Evolutionary conservation across 2,113 vertebrate species (phyloP).

Genomic region (Vanacampus margaritifer): DNA sequence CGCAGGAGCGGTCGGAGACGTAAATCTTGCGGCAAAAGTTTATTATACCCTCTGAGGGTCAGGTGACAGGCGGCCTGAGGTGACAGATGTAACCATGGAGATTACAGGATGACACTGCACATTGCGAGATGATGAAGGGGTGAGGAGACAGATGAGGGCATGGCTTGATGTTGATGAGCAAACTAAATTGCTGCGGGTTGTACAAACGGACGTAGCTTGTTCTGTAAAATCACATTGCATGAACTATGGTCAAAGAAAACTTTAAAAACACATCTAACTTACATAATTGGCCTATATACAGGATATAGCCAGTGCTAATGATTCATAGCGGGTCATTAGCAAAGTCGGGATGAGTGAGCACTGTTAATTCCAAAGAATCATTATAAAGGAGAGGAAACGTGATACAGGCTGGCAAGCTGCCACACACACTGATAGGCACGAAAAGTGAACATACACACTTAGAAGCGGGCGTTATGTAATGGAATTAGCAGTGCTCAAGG

Average conservation of each 20-base stretch:
- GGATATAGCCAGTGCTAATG: conserved; percentile 1
- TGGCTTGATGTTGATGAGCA: conserved; percentile 17
- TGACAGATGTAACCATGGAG: conserved; percentile 46
- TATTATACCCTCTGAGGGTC: conserved; percentile 39
- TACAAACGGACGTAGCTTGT: no score
- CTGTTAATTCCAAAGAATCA: conserved; percentile 42
- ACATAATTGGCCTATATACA: conserved; percentile 28
- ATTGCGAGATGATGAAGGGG: conserved; percentile 20
- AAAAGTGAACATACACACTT: conserved; percentile 25
- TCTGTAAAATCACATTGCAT: not conserved
- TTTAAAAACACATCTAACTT: conserved; percentile 14
- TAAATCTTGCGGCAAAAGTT: conserved; percentile 49
- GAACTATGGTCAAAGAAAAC: not conserved
- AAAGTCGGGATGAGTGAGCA: conserved; percentile 23
- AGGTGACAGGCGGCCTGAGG: conserved; percentile 13
- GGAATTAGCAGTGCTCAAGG: conserved; percentile 58
- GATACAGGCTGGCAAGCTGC: conserved; percentile 38
- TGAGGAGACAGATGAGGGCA: conserved; percentile 18
- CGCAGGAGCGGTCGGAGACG: conserved; percentile 10
- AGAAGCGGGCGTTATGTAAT: conserved; percentile 55
- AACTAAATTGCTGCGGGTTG: not conserved
- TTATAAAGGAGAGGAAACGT: conserved; percentile 44
- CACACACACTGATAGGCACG: conserved; percentile 30
- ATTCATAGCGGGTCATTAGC: conserved; percentile 27
- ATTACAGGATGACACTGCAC: conserved; percentile 30